A percentile compares a stretch with the other conserved stretches of the same genome.
Evolutionary conservation across 35 echinoderm and acorn worm genomes (phyloP).

Genomic region (Hemicentrotus pulcherrimus): DNA sequence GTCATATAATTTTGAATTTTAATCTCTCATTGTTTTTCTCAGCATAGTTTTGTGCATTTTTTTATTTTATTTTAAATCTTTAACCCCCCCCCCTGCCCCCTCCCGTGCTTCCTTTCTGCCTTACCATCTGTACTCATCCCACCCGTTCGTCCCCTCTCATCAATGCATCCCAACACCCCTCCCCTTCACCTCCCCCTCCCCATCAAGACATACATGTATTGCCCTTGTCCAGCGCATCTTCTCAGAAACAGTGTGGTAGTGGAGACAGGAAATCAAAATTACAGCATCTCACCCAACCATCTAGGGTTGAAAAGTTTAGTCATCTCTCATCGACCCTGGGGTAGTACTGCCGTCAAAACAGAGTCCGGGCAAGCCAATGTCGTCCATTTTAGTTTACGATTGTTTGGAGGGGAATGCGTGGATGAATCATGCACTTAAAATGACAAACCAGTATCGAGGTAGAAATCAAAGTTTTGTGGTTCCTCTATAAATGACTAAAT

Average conservation of each 20-base stretch:
- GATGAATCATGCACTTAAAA: not conserved
- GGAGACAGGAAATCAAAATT: not conserved
- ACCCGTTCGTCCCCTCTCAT: too few species aligned
- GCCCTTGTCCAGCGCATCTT: not conserved
- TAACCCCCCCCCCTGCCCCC: too few species aligned
- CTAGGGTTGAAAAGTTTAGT: conserved; percentile 12
- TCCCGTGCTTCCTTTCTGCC: not conserved
- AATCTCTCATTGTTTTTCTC: too few species aligned
- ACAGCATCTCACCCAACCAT: not conserved
- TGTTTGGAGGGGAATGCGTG: not conserved
- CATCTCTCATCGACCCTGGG: not conserved
- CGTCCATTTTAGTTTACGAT: not conserved
- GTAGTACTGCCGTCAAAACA: not conserved
- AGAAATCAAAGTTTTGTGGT: not conserved
- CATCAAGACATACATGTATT: not conserved
- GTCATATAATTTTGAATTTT: too few species aligned
- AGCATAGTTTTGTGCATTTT: too few species aligned
- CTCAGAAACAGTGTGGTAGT: not conserved
- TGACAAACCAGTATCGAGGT: not conserved
- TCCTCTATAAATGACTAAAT: not conserved
- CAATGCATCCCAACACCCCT: not conserved
- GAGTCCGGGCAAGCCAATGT: not conserved
- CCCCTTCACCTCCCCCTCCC: not conserved
- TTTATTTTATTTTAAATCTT: too few species aligned
- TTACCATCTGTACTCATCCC: not conserved